Percentiles rank a stretch among this genome's conserved stretches.
Conservation (phyloP, 2,888 invertebrate species). For the Meliscaeva auricollis region DNA sequence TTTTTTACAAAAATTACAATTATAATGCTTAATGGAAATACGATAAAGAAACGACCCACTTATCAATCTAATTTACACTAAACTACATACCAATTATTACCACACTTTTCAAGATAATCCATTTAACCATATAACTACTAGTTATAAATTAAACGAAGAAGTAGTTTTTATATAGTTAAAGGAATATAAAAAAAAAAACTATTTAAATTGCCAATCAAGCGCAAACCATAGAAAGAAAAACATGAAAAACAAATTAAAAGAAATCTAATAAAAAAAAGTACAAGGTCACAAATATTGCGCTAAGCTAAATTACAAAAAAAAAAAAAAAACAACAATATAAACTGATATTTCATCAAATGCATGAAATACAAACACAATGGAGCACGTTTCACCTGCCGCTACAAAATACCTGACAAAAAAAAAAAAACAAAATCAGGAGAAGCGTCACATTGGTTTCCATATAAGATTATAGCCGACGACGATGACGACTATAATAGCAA, state of each 20-base stretch:
- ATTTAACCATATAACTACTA: conserved; percentile 20
- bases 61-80: not conserved
- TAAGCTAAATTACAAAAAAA: conserved; percentile 28
- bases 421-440: conserved; percentile 52
- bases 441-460: not conserved
- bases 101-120: conserved; percentile 24
- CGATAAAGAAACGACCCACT: not conserved
- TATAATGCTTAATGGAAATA: too few species aligned
- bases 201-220: conserved; percentile 22
- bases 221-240: not conserved
- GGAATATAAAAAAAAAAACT: conserved; percentile 30
- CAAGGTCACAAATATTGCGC: conserved; percentile 67
- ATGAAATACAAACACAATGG: conserved; percentile 61
- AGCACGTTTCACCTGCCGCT: conserved; percentile 57
- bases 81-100: conserved; percentile 7
- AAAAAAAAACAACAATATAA: not conserved
- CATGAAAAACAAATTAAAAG: conserved; percentile 33
- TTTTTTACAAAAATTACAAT: too few species aligned
- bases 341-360: conserved; percentile 64
- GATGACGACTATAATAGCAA: not conserved
- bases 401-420: conserved; percentile 1
- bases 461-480: not conserved
- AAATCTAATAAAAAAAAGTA: conserved; percentile 57
- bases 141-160: conserved; percentile 5
- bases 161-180: too few species aligned